Conservation (phyloP, 2,888 invertebrate species). For the Ypsolopha sequella region DNA sequence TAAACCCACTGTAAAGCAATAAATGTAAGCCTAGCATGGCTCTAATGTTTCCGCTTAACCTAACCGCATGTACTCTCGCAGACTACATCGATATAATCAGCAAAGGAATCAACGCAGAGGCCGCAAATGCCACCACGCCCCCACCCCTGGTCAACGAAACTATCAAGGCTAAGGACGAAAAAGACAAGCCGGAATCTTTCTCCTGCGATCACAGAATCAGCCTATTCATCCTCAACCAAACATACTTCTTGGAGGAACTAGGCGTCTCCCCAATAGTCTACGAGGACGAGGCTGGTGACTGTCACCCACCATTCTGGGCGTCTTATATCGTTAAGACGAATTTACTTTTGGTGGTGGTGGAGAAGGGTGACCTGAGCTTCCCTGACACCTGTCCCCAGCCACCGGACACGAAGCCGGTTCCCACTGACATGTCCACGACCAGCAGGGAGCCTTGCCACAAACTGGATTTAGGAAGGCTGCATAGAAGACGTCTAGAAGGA, state of each 20-base stretch:
- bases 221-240: slow-evolving; percentile 77
- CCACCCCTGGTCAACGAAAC: slow-evolving; percentile 27
- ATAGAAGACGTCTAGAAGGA: slow-evolving; percentile 76
- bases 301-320: slow-evolving; percentile 72
- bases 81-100: slow-evolving; percentile 31
- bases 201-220: slow-evolving; percentile 82
- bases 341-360: slow-evolving; percentile 80
- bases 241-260: slow-evolving; percentile 48
- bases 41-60: slow-evolving; percentile 34
- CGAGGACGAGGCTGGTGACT: slow-evolving; percentile 32
- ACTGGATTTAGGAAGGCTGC: slow-evolving; percentile 75
- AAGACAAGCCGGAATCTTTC: slow-evolving; percentile 32
- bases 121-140: slow-evolving; percentile 11
- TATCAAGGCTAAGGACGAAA: slow-evolving; percentile 49
- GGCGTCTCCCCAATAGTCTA: slow-evolving; percentile 36
- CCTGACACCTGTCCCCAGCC: slow-evolving; percentile 62
- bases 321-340: slow-evolving; percentile 83
- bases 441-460: slow-evolving; percentile 81
- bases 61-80: slow-evolving; percentile 39
- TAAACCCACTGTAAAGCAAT: no score
- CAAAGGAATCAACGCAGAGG: slow-evolving; percentile 22
- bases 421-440: slow-evolving; percentile 38
- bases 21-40: no score
- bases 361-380: slow-evolving; percentile 36
- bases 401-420: slow-evolving; percentile 70